phyloP scores from a whole-genome alignment of 2,797 vertebrate species.

The Enteromius afrohamiltoni region DNA sequence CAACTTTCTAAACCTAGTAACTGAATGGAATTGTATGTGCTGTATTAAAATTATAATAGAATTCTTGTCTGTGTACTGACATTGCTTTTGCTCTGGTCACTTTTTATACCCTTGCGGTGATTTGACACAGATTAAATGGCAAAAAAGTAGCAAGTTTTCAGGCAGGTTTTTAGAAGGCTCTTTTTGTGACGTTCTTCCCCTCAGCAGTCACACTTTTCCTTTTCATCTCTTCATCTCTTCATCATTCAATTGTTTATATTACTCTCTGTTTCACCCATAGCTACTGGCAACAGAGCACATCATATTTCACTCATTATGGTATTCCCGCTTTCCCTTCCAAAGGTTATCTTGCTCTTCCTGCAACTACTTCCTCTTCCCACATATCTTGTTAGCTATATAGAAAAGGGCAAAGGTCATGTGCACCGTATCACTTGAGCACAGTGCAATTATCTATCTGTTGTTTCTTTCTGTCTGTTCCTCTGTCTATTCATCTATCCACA shows the following conservation, averaged over 20 bases:
- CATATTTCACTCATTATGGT: conserved; percentile 64
- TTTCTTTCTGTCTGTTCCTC: neutral
- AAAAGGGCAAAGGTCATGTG: conserved; percentile 31
- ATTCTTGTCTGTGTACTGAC: neutral
- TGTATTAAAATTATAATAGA: neutral
- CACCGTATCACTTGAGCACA: neutral
- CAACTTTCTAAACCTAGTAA: conserved; percentile 3
- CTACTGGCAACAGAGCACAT: conserved; percentile 49
- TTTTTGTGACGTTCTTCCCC: conserved; percentile 33
- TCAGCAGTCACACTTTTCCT: conserved; percentile 50
- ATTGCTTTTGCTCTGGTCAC: neutral
- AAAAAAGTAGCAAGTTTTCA: conserved; percentile 9
- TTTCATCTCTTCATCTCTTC: conserved; percentile 47
- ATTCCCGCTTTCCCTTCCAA: conserved; percentile 45
- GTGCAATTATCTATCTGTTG: neutral
- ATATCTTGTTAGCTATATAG: conserved; percentile 19
- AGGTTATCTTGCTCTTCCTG: conserved; percentile 25
- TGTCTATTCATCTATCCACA: neutral
- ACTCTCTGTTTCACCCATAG: conserved; percentile 52
- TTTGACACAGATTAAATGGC: conserved; percentile 8
- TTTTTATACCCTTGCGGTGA: neutral
- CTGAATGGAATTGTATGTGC: neutral
- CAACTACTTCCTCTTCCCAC: neutral
- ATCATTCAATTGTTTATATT: conserved; percentile 66
- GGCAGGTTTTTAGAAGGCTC: neutral